A percentile compares a stretch with the other conserved stretches of the same genome.
These are phyloP conservation scores for Xiphophorus couchianus DNA, from an alignment of 2,113 vertebrate species.

Conservation along the genomic window DNA sequence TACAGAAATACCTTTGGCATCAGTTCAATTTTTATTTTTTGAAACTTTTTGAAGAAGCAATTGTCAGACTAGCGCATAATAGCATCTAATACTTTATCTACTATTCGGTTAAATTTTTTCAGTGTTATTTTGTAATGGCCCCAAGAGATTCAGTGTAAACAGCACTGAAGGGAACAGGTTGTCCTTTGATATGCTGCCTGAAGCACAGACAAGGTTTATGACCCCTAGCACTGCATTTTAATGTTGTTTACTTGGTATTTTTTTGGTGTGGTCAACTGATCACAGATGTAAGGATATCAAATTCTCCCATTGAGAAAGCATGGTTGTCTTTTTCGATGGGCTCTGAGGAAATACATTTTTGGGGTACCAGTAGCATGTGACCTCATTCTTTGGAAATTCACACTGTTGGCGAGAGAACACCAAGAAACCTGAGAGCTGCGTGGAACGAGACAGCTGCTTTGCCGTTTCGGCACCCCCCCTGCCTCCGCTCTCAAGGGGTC, in stretches of 20 bases:
- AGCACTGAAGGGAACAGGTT: conserved; percentile 12
- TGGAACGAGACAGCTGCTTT: conserved; percentile 74
- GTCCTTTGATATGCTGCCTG: conserved; percentile 9
- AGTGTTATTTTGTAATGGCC: not conserved
- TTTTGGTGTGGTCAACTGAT: conserved; percentile 3
- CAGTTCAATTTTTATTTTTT: not conserved
- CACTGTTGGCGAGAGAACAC: conserved; percentile 70
- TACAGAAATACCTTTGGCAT: not conserved
- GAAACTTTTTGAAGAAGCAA: not conserved
- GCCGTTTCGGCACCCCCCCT: conserved; percentile 40
- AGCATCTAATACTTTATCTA: not conserved
- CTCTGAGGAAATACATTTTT: conserved; percentile 60
- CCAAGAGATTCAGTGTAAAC: conserved; percentile 17
- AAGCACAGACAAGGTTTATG: conserved; percentile 26
- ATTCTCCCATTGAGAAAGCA: conserved; percentile 4
- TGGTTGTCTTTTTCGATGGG: conserved; percentile 60
- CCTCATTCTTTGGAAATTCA: conserved; percentile 79
- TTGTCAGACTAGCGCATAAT: not conserved
- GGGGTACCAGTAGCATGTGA: conserved; percentile 67
- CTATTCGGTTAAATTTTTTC: not conserved
- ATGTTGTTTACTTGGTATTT: conserved; percentile 40
- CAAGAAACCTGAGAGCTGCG: conserved; percentile 73
- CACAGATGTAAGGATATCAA: not conserved
- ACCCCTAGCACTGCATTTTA: conserved; percentile 17
- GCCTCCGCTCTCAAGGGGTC: conserved; percentile 39